phyloP scores from a whole-genome alignment of 2,113 vertebrate genomes.

The Oxygymnocypris stewartii region DNA sequence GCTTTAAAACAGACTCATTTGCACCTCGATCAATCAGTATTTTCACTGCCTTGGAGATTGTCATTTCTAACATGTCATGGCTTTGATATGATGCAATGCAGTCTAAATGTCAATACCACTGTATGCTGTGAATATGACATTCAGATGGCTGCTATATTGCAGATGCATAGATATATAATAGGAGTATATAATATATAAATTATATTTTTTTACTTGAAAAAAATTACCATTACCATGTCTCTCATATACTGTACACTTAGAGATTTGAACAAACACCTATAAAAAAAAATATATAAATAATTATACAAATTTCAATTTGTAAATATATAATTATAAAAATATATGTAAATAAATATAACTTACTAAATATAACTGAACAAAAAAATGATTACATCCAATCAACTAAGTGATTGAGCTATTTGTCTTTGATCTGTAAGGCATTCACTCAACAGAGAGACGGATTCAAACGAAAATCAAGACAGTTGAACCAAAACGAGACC shows the following conservation, averaged over 20 bases:
- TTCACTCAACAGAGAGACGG: not conserved
- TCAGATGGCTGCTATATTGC: not conserved
- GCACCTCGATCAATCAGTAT: not conserved
- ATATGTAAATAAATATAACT: too few relatives aligned
- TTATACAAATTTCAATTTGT: too few relatives aligned
- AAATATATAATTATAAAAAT: too few relatives aligned
- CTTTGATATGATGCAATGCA: not conserved
- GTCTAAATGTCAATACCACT: not conserved
- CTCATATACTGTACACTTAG: too few relatives aligned
- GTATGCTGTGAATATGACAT: not conserved
- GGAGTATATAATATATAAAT: too few relatives aligned
- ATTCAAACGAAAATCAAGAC: constrained; percentile 21
- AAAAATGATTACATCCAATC: not conserved
- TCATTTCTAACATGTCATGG: not conserved
- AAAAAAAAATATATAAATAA: too few relatives aligned
- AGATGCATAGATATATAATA: not conserved
- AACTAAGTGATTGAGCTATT: not conserved
- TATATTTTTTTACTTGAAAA: too few relatives aligned
- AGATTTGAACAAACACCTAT: too few relatives aligned
- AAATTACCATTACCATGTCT: too few relatives aligned
- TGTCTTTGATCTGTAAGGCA: not conserved
- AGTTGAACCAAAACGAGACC: constrained; percentile 49
- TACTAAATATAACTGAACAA: too few relatives aligned
- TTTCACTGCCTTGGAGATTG: not conserved
- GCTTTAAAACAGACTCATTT: not conserved